Evolutionary conservation across 2,113 vertebrate species (phyloP).

Genomic region (Oreochromis tanganicae): DNA sequence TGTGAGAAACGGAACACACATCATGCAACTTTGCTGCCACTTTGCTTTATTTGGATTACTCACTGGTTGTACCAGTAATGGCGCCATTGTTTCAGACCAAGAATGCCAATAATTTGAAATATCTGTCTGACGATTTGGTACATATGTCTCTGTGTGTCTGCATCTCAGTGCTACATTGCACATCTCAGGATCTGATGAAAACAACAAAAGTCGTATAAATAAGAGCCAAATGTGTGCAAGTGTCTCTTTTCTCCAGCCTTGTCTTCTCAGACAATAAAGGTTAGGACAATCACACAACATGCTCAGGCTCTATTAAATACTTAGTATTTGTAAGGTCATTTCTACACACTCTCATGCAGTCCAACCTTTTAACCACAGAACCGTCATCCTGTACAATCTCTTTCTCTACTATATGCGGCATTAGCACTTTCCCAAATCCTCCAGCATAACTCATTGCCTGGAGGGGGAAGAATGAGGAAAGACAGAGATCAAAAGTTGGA

Average conservation of each 20-base stretch:
- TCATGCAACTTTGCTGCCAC: neutral
- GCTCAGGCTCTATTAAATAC: neutral
- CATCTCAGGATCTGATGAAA: neutral
- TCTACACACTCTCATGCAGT: slow-evolving; percentile 47
- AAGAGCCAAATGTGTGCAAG: neutral
- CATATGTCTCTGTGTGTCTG: neutral
- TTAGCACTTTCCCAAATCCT: slow-evolving; percentile 75
- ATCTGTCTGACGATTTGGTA: neutral
- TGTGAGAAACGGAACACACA: neutral
- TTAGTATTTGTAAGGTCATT: neutral
- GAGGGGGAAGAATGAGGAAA: slow-evolving; percentile 19
- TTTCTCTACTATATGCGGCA: slow-evolving; percentile 85
- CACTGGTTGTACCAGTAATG: neutral
- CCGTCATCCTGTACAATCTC: slow-evolving; percentile 85
- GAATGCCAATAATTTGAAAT: neutral
- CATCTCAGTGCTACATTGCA: neutral
- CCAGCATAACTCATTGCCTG: slow-evolving; percentile 89
- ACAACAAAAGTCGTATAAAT: neutral
- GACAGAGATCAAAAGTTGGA: neutral
- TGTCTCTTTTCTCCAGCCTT: neutral
- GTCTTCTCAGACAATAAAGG: neutral
- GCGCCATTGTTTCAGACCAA: neutral
- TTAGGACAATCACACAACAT: neutral
- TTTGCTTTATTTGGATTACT: neutral
- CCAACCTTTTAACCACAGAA: slow-evolving; percentile 93